Evolutionary conservation across 2,797 vertebrate species (phyloP).

Genomic region (Australoheros facetus): DNA sequence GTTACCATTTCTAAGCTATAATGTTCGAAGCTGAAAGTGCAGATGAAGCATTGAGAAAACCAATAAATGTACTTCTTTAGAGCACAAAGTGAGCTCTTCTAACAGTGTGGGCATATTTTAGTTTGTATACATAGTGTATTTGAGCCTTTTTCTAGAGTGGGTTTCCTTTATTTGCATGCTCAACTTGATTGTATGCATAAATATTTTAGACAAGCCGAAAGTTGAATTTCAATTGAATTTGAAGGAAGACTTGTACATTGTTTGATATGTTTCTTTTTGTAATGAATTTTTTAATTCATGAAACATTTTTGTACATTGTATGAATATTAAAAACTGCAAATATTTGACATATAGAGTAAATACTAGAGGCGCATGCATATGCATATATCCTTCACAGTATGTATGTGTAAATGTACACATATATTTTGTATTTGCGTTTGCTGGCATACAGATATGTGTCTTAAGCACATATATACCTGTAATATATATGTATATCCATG

Average conservation of each 20-base stretch:
- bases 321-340: constrained; percentile 88
- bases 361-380: constrained; percentile 86
- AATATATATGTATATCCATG: constrained; percentile 88
- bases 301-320: constrained; percentile 99
- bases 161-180: constrained; percentile 91
- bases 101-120: constrained; percentile 94
- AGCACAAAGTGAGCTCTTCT: constrained; percentile 84
- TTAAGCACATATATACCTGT: constrained; percentile 86
- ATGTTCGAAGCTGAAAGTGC: constrained; percentile 79
- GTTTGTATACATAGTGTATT: constrained; percentile 99
- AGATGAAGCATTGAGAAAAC: constrained; percentile 81
- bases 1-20: constrained; percentile 76
- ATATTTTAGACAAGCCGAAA: constrained; percentile 99
- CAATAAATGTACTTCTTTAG: constrained; percentile 82
- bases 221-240: constrained; percentile 99
- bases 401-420: constrained; percentile 84
- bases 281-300: constrained; percentile 99
- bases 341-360: constrained; percentile 88
- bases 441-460: constrained; percentile 84
- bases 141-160: constrained; percentile 97
- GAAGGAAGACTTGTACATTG: constrained; percentile 99
- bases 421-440: constrained; percentile 85
- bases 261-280: constrained; percentile 99
- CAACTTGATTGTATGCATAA: constrained; percentile 99
- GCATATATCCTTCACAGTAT: constrained; percentile 86